Evolutionary conservation across 2,797 vertebrate species (phyloP).

Genomic region (Phyllotis vaccarum): DNA sequence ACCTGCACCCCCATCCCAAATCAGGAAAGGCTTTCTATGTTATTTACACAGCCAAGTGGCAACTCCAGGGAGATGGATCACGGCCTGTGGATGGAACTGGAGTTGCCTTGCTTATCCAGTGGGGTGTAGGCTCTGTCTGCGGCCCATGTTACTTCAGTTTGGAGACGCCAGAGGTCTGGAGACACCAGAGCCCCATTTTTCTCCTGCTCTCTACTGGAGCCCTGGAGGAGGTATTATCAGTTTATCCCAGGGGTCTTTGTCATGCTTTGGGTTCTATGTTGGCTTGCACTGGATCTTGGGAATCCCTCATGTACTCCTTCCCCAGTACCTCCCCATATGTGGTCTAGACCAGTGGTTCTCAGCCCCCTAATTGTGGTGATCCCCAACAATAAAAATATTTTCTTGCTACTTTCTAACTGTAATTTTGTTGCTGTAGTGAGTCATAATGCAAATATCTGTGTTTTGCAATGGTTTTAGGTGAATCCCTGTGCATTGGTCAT

Average conservation of each 20-base stretch:
- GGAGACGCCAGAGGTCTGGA: not conserved
- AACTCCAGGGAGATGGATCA: not conserved
- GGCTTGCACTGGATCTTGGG: not conserved
- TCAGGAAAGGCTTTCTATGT: not conserved
- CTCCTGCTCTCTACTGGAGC: not conserved
- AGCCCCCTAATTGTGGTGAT: not conserved
- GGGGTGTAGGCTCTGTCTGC: not conserved
- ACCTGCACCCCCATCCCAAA: not conserved
- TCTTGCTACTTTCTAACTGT: not conserved
- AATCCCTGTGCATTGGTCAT: not conserved
- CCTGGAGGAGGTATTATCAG: not conserved
- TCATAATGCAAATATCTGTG: not conserved
- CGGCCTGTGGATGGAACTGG: not conserved
- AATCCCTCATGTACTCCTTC: rapidly evolving
- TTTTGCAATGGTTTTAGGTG: not conserved
- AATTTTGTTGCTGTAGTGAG: not conserved
- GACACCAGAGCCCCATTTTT: not conserved
- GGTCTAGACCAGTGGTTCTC: not conserved
- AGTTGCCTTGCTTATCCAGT: too few species aligned
- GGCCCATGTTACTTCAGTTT: rapidly evolving
- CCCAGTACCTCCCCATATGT: not conserved
- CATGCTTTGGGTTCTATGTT: not conserved
- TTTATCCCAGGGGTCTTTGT: not conserved
- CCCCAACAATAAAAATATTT: not conserved
- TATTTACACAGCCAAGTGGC: too few species aligned